These are phyloP conservation scores for Danio kyathit DNA, from an alignment of 2,797 vertebrate genomes.

Conservation along the genomic window DNA sequence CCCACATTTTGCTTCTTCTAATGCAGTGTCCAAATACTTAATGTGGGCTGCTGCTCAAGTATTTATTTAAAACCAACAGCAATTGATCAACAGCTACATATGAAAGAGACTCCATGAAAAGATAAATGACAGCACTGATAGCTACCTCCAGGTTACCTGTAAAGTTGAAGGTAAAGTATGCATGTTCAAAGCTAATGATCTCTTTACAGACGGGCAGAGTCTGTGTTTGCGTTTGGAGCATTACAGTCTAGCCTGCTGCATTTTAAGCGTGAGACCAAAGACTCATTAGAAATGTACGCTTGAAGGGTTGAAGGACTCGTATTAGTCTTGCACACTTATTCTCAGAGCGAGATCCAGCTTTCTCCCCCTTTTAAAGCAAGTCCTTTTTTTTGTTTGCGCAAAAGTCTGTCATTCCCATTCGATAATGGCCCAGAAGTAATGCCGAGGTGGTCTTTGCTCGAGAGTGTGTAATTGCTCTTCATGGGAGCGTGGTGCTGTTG, in stretches of 20 bases:
- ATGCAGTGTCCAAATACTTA: not conserved
- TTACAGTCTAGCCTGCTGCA: not conserved
- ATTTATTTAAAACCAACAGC: not conserved
- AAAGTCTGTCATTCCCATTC: conserved; percentile 11
- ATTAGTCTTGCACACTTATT: not conserved
- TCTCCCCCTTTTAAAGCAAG: conserved; percentile 4
- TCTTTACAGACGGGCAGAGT: conserved; percentile 58
- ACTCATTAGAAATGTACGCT: conserved; percentile 1
- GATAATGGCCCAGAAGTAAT: conserved; percentile 29
- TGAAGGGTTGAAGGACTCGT: conserved; percentile 4
- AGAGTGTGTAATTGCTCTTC: conserved; percentile 70
- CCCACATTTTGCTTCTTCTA: not conserved
- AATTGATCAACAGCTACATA: not conserved
- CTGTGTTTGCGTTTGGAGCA: conserved; percentile 21
- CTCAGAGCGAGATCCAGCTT: conserved; percentile 23
- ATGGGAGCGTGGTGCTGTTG: conserved; percentile 62
- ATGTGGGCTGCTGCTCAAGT: not conserved
- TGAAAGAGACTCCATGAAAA: not conserved
- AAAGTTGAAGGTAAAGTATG: conserved; percentile 63
- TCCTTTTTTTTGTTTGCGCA: conserved; percentile 13
- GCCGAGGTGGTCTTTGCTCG: conserved; percentile 39
- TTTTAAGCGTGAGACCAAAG: not conserved
- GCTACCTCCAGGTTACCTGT: conserved; percentile 52
- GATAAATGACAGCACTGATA: not conserved
- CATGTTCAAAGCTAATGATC: conserved; percentile 62